Evolutionary conservation across 1,140 invertebrate species (phyloP).

Genomic region (Sarcophaga peregrina): DNA sequence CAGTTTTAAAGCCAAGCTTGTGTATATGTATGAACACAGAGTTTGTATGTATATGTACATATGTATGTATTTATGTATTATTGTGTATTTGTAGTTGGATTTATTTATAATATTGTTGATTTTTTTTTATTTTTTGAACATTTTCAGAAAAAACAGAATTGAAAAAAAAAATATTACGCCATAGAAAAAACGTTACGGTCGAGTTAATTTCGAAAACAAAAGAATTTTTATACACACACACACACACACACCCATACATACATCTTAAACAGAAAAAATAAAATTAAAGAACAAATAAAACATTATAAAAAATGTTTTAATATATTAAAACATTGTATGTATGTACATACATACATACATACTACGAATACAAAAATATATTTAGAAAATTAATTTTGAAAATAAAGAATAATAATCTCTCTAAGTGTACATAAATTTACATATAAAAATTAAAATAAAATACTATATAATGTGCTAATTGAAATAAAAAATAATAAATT

Average conservation of each 20-base stretch:
- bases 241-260: conserved; percentile 14
- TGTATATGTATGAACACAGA: no score
- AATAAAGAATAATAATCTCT: no score
- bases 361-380: no score
- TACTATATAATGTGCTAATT: no score
- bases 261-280: background rate
- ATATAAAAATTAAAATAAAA: no score
- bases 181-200: conserved; percentile 46
- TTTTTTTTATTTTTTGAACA: background rate
- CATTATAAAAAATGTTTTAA: no score
- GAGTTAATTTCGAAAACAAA: conserved; percentile 47
- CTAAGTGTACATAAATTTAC: no score
- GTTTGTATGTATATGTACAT: no score
- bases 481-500: no score
- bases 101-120: conserved; percentile 7
- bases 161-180: conserved; percentile 43
- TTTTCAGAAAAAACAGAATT: conserved; percentile 29
- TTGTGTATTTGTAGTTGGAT: conserved; percentile 5
- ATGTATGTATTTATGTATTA: background rate
- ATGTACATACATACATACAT: no score
- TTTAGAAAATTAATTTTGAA: no score
- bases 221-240: conserved; percentile 41
- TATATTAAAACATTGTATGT: no score
- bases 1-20: conserved; percentile 9
- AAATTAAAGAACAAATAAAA: background rate